Base-by-base conservation (phyloP, 2,113 vertebrate species). In the Marmota flaviventris region DNA sequence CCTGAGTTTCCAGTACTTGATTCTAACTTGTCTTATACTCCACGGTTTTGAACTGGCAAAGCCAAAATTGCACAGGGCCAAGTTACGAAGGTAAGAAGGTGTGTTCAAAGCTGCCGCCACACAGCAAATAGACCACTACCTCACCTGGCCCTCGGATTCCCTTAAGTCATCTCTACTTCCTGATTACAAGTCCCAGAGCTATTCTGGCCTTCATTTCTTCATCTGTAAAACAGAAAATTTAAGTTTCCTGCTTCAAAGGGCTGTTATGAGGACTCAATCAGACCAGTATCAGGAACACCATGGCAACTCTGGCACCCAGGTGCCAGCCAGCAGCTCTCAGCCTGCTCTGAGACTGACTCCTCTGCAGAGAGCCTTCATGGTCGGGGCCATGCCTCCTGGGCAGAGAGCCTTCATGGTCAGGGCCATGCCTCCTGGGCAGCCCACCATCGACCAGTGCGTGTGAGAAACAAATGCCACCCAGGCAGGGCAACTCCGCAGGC, bases 201-300 rank as follows among this genome's bases (percentile, higher is more conserved):
- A 6, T 22, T 58, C 56, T 58, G 20, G 6, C 20, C 56, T 58
- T 20, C 1, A 20, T 58, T 8, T 58, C 7, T 22, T 58, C 39
- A n/a, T 42, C 63, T 85, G 25, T 27, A 51, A 14, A 63, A 24
- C 0, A 61, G 48, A 70, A 58, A 27, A 63, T 32, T n/a, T 76
- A 42, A 25, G 18, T 61, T 58, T 48, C 7, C 39, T 20, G 32
- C n/a, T 12, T 24, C 2, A 2, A 0, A 39, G 1, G 8, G 4
- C 8, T 24, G 8, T 37, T 58, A 4, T 0, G 4, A 37, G 18
- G 39, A 53, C 2, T 16, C 12, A 20, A 16, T 82, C 39, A 65
- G 53, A 73, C 51, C 4, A 16, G 16, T 3, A 48, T 45, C 14
- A 7, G n/a, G 39, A 65, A 39, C 11, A 17, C 11, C 2, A 14